Evolutionary conservation across 2,113 vertebrate genomes (phyloP).

Genomic region (Manacus vitellinus): DNA sequence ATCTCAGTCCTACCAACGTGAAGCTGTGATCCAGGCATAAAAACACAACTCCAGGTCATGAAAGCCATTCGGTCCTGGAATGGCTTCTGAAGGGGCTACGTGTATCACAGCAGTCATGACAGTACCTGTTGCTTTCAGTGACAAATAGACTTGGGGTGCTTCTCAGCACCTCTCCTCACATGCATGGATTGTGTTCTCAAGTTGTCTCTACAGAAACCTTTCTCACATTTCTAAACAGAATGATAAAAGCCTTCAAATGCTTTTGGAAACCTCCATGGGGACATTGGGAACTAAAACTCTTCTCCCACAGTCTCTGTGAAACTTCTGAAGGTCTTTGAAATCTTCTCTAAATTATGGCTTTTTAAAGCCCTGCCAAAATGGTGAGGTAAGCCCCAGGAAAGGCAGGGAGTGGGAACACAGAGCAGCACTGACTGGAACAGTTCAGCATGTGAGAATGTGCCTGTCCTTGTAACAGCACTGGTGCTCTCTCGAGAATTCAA

Average conservation of each 20-base stretch:
- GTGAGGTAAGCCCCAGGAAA: background rate
- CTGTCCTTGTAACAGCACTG: background rate
- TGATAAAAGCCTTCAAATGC: background rate
- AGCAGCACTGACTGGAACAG: background rate
- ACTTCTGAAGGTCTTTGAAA: conserved; percentile 31
- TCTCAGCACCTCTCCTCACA: background rate
- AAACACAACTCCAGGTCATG: background rate
- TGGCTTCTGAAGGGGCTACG: background rate
- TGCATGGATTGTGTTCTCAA: background rate
- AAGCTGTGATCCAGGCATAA: background rate
- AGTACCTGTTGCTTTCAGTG: background rate
- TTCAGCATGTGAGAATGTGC: background rate
- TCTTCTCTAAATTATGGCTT: background rate
- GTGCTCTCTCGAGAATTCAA: background rate
- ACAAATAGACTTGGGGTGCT: background rate
- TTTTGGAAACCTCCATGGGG: background rate
- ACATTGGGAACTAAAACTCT: background rate
- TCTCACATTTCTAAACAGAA: background rate
- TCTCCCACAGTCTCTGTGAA: background rate
- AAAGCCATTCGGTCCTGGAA: background rate
- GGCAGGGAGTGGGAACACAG: background rate
- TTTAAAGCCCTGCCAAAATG: background rate
- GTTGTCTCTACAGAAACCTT: background rate
- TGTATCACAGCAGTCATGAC: background rate
- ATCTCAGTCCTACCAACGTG: background rate